phyloP scores from a whole-genome alignment of 2,113 vertebrate species.

The Canis aureus region DNA sequence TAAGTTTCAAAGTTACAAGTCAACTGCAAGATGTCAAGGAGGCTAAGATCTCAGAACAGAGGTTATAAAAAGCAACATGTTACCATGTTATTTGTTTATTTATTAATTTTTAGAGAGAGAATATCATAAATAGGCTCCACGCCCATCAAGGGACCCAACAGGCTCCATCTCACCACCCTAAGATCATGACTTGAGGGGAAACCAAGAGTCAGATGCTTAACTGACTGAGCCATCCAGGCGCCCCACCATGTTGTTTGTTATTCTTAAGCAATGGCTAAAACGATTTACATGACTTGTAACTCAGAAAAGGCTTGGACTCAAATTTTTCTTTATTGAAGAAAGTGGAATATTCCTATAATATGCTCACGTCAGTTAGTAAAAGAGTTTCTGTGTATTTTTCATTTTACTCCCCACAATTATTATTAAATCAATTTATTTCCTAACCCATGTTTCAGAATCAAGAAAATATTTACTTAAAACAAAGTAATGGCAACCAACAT shows the following conservation, averaged over 20 bases:
- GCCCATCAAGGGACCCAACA: neutral
- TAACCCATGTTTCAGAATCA: conserved; percentile 31
- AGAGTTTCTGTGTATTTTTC: neutral
- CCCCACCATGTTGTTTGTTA: neutral
- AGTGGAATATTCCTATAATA: neutral
- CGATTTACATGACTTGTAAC: neutral
- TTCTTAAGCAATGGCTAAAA: neutral
- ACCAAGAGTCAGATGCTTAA: neutral
- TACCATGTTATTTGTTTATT: neutral
- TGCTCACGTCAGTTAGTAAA: neutral
- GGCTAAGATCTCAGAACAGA: neutral
- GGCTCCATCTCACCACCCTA: neutral
- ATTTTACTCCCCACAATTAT: neutral
- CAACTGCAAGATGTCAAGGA: neutral
- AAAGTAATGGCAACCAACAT: neutral
- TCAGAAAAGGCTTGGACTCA: neutral
- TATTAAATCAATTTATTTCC: conserved; percentile 13
- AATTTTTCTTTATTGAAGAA: neutral
- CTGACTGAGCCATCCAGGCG: neutral
- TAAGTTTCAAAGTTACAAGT: neutral
- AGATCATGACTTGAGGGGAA: neutral
- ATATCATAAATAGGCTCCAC: neutral
- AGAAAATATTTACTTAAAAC: neutral
- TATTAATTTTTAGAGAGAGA: neutral
- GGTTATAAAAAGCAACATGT: conserved; percentile 7